A percentile compares a stretch with the other conserved stretches of the same genome.
Conservation (phyloP, 2,797 vertebrate genomes). For the Lepus oiostolus region DNA sequence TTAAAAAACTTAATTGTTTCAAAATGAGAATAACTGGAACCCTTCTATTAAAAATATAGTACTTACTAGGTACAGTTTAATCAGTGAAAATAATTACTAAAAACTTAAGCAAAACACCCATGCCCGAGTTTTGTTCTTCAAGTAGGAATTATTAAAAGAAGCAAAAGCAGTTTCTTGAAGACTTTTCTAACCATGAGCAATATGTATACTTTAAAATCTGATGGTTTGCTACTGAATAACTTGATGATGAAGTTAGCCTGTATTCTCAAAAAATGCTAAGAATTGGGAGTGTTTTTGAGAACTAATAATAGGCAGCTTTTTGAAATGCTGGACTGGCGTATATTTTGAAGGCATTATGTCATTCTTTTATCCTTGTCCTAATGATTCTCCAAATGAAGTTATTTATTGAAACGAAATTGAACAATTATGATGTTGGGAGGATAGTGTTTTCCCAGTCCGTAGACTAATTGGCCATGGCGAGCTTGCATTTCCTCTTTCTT, state of each 20-base stretch:
- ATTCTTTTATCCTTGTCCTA: background rate
- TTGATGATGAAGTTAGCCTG: background rate
- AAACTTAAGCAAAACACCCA: background rate
- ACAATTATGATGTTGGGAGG: background rate
- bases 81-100: background rate
- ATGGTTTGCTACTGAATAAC: conserved; percentile 18
- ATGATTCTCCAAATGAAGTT: conserved; percentile 37
- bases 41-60: conserved; percentile 9
- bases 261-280: background rate
- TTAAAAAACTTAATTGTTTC: background rate
- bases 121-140: background rate
- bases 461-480: background rate
- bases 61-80: background rate
- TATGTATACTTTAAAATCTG: background rate
- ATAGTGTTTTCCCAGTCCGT: background rate
- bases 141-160: conserved; percentile 50
- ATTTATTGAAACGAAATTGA: conserved; percentile 29
- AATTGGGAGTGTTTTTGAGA: conserved; percentile 20
- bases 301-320: background rate
- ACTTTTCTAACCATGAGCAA: background rate
- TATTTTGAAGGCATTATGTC: background rate
- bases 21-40: conserved; percentile 28
- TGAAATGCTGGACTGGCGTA: background rate
- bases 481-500: background rate
- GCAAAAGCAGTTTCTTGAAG: background rate